Conservation (phyloP, 2,113 vertebrate genomes). For the Pelvicachromis taeniatus region DNA sequence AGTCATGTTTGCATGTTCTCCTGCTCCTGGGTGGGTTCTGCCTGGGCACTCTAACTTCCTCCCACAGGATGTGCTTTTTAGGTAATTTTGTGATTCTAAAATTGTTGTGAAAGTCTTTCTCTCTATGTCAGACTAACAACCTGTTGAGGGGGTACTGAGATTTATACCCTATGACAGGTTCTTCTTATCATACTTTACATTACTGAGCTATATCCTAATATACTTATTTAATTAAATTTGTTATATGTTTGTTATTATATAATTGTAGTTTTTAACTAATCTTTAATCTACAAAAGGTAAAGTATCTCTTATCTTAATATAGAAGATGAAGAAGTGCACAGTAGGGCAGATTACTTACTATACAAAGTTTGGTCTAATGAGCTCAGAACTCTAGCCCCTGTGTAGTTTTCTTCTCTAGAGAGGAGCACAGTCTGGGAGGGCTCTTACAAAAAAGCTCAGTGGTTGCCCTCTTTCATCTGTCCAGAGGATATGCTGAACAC, state of each 20-base stretch:
- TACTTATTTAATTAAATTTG: not conserved
- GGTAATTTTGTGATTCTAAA: not conserved
- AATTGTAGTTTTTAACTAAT: not conserved
- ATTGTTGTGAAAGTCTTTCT: not conserved
- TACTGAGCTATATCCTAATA: not conserved
- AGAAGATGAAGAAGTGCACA: not conserved
- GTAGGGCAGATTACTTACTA: not conserved
- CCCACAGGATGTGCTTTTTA: not conserved
- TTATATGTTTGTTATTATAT: not conserved
- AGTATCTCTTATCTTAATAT: not conserved
- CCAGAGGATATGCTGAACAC: fast-evolving
- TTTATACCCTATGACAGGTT: not conserved
- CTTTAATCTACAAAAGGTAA: not conserved
- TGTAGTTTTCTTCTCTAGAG: not conserved
- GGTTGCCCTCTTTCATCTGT: not conserved
- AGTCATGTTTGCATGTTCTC: not conserved
- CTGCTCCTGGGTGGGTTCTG: not conserved
- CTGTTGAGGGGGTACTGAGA: not conserved
- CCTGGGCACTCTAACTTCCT: not conserved
- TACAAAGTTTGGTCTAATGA: not conserved
- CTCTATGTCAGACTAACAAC: not conserved
- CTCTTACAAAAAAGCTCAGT: not conserved
- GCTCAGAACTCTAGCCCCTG: not conserved
- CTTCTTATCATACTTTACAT: not conserved
- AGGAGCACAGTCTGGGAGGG: not conserved